phyloP scores from a whole-genome alignment of 2,888 invertebrate species.

The Muschampia plurimacula region DNA sequence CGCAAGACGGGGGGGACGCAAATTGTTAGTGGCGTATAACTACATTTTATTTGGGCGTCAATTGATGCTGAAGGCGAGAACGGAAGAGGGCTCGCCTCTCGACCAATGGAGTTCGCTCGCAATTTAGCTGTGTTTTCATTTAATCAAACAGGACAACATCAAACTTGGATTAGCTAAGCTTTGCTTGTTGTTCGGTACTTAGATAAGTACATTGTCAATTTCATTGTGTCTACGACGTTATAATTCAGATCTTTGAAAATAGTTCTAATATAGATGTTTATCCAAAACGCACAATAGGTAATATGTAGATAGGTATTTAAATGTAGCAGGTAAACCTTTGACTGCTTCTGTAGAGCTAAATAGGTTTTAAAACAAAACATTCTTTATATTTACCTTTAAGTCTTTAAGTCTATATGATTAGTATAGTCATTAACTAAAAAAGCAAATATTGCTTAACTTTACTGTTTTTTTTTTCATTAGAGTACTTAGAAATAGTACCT shows the following conservation, averaged over 20 bases:
- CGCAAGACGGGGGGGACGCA: slow-evolving; percentile 62
- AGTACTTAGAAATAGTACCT: too few species aligned
- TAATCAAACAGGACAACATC: neutral
- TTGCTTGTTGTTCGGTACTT: neutral
- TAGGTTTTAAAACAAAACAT: too few species aligned
- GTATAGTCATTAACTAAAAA: too few species aligned
- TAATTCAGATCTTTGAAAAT: neutral
- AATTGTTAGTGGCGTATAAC: slow-evolving; percentile 59
- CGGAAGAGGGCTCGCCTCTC: slow-evolving; percentile 55
- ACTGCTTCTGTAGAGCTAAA: too few species aligned
- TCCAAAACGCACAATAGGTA: too few species aligned
- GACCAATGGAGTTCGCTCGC: slow-evolving; percentile 51
- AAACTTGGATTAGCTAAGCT: neutral
- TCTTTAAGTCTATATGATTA: too few species aligned
- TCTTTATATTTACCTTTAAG: too few species aligned
- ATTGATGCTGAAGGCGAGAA: slow-evolving; percentile 57
- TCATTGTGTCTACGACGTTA: neutral
- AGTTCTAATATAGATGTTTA: too few species aligned
- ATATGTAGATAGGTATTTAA: too few species aligned
- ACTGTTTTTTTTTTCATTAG: too few species aligned
- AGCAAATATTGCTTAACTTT: too few species aligned
- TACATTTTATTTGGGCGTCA: slow-evolving; percentile 59
- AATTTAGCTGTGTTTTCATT: slow-evolving; percentile 13
- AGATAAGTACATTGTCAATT: neutral
- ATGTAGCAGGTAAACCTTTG: too few species aligned